Base-by-base conservation (phyloP, 2,797 vertebrate species). In the Crenuchus spilurus region DNA sequence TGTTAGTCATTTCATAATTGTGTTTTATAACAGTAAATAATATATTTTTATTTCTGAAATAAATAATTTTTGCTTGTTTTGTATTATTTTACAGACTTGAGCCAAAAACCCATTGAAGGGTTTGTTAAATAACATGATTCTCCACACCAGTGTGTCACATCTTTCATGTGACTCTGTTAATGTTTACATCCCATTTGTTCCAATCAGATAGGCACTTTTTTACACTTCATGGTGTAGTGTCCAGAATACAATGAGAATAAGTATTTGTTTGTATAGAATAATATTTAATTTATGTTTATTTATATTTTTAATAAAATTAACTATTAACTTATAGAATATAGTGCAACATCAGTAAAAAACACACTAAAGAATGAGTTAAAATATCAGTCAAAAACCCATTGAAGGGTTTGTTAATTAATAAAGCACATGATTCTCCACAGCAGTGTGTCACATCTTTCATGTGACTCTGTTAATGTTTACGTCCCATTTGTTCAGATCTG, bases 401-500 rank as follows among this genome's bases (percentile, higher is more conserved):
- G 41, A 46, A 33, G 26, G 30, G n/a, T 1, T 0, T 31, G n/a
- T 46, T 64, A 24, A 76, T 68, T 72, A 24, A 30, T 42, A 35
- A 46, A 13, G 62, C 68, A 51, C 76, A 69, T 70, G 81, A 58
- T 72, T 16, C 22, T 11, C 4, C 35, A 41, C 65, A 84, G 83
- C 67, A 75, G 33, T 72, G 13, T 49, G 49, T 82, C 77, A 86
- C 73, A 71, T 65, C 41, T 26, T 80, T 90, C 91, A 90, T 83
- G 81, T 91, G 90, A 91, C 84, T 84, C 84, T 76, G 86, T 90
- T 90, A 91, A 92, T 90, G 83, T 86, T 87, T 87, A 87, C 44
- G 42, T 58, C 49, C 22, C 26, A 37, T 57, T 33, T 18, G n/a
- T 10, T 48, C 24, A 39, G 9, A 18, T 13, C 2, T 22, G 22